Base-by-base conservation (phyloP, 2,888 invertebrate species). In the Hesperia comma region DNA sequence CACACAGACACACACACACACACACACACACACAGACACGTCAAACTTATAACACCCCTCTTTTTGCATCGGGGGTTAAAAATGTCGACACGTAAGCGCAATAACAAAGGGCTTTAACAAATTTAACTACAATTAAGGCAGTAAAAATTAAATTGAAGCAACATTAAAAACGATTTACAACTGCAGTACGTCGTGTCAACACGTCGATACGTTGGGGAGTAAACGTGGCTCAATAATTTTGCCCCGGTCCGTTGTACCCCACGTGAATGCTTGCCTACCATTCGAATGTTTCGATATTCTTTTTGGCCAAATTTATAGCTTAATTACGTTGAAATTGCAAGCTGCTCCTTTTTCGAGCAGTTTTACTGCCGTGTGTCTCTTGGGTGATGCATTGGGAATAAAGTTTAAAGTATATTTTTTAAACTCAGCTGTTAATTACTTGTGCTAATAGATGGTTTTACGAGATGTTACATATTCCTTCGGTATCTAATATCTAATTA, bases 291-390 rank as follows among this genome's bases (percentile, higher is more conserved):
- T n/a, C 55, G 56, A 51, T 58, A 64, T 64, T 58, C 63, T 41
- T 64, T 63, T 64, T 64, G 6, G 4, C 57, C 57, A 58, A 64
- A 64, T 64, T 64, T 64, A 64, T 64, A 33, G 64, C 64, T 64
- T 64, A 64, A 64, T 64, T 64, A 64, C 64, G 51, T 51, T 58
- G 58, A 58, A 64, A 64, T 58, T 43, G 53, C 64, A 51, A 43
- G 51, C 43, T 58, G 37, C 15, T 64, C n/a, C 64, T 58, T 64
- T 64, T 53, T 58, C 51, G 33, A 58, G 41, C 57, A 26, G 46
- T 46, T 58, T 53, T 41, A 64, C 53, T 58, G 64, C 57, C 14
- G 17, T 7, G 17, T 7, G 56, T 57, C 64, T 63, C 56, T 40
- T 49, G 56, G 51, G 58, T 58, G 58, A 63, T 57, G 40, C 51